Percentiles rank a stretch among this genome's conserved stretches.
Evolutionary conservation across 1,140 invertebrate species (phyloP).

Genomic region (Sinella curviseta): DNA sequence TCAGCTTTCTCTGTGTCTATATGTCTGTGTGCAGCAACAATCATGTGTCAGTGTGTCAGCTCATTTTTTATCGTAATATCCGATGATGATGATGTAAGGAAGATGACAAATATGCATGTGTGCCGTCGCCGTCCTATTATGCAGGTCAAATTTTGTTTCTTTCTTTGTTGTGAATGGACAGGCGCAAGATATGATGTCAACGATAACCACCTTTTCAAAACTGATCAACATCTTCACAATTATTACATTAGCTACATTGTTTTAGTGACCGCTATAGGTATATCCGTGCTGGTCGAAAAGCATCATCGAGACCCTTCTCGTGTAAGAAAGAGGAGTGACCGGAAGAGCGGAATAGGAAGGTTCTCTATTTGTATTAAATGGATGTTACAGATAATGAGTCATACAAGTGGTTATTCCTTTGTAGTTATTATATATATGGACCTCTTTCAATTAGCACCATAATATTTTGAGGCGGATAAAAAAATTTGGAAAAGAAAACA

Average conservation of each 20-base stretch:
- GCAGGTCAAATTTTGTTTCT: neutral
- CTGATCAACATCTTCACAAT: neutral
- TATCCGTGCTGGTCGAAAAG: neutral
- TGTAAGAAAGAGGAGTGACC: constrained; percentile 18
- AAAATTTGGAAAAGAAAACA: no score
- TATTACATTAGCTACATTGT: neutral
- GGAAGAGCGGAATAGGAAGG: neutral
- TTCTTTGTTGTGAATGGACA: neutral
- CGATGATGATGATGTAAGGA: constrained; percentile 4
- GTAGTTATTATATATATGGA: neutral
- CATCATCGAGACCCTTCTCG: neutral
- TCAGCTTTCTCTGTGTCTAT: neutral
- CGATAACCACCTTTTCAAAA: no score
- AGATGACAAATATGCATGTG: neutral
- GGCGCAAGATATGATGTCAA: neutral
- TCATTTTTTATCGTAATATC: neutral
- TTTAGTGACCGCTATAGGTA: neutral
- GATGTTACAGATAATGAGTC: neutral
- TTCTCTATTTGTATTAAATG: neutral
- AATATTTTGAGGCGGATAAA: no score
- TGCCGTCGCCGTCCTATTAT: neutral
- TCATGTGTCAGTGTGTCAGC: neutral
- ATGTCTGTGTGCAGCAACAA: neutral
- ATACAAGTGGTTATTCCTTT: no score
- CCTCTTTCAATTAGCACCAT: no score